Conservation (phyloP, 1,140 invertebrate species). For the Cryptotermes secundus region DNA sequence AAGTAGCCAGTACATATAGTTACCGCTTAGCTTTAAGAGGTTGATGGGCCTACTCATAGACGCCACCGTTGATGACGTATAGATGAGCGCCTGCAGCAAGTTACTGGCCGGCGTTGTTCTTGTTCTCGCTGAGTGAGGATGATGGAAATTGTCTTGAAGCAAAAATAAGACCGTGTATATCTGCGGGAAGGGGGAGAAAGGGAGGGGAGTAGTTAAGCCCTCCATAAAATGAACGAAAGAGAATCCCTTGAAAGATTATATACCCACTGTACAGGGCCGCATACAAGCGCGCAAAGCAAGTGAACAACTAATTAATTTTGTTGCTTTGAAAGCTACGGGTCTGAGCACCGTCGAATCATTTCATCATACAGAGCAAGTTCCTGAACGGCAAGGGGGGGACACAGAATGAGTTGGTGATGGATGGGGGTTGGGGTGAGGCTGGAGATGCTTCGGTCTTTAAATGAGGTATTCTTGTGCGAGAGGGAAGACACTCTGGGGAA, state of each 20-base stretch:
- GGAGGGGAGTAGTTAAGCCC: not conserved
- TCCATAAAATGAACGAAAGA: not conserved
- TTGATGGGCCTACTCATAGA: no score
- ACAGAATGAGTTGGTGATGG: not conserved
- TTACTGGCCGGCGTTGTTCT: no score
- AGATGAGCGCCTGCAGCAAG: no score
- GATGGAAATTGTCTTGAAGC: no score
- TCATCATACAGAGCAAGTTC: not conserved
- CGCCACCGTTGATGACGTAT: no score
- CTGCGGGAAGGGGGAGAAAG: no score
- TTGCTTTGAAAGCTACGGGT: conserved; percentile 9
- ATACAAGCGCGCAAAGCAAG: not conserved
- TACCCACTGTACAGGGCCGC: not conserved
- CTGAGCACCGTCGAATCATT: conserved; percentile 20
- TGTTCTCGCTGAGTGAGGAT: no score
- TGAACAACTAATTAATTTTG: conserved; percentile 29
- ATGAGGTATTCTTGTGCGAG: not conserved
- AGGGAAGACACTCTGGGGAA: not conserved
- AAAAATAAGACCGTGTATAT: no score
- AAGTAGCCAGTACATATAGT: no score
- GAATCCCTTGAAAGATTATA: conserved; percentile 16
- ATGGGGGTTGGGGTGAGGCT: not conserved
- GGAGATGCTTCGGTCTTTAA: not conserved
- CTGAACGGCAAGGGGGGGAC: not conserved
- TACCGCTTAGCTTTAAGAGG: no score